Evolutionary conservation across 2,888 invertebrate genomes (phyloP).

Genomic region (Ceramica pisi): DNA sequence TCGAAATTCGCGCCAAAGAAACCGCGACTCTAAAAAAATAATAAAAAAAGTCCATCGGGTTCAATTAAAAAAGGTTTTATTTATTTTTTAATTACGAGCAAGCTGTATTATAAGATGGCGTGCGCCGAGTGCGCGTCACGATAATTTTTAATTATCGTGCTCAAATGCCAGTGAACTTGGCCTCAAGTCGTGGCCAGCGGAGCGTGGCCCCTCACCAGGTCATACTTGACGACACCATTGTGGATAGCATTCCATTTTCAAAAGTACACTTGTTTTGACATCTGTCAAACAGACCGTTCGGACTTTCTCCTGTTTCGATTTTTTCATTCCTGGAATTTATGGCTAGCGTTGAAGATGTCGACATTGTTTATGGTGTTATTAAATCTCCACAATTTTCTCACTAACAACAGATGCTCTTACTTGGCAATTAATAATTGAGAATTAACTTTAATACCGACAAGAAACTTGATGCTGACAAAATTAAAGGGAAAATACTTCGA

Average conservation of each 20-base stretch:
- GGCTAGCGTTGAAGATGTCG: neutral
- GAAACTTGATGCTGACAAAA: slow-evolving; percentile 41
- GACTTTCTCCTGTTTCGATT: slow-evolving; percentile 32
- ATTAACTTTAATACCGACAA: slow-evolving; percentile 58
- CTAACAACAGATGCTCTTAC: slow-evolving; percentile 33
- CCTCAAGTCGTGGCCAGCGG: slow-evolving; percentile 84
- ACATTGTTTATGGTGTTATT: slow-evolving; percentile 12
- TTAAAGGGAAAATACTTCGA: slow-evolving; percentile 53
- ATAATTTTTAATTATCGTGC: slow-evolving; percentile 90
- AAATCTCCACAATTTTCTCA: slow-evolving; percentile 5
- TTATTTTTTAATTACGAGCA: slow-evolving; percentile 72
- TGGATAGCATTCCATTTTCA: slow-evolving; percentile 74
- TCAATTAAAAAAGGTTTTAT: slow-evolving; percentile 61
- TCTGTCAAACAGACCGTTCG: slow-evolving; percentile 38
- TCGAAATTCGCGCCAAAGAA: slow-evolving; percentile 25
- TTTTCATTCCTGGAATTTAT: slow-evolving; percentile 15
- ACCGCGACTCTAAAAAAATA: slow-evolving; percentile 13
- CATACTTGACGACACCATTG: slow-evolving; percentile 85
- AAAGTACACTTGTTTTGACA: slow-evolving; percentile 68
- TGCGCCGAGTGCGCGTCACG: slow-evolving; percentile 88
- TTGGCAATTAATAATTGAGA: slow-evolving; percentile 65
- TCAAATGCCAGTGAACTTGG: slow-evolving; percentile 91
- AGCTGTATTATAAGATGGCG: slow-evolving; percentile 86
- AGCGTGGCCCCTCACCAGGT: slow-evolving; percentile 85
- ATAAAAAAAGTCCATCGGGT: slow-evolving; percentile 31